phyloP scores from a whole-genome alignment of 2,888 invertebrate species.

The Ypsolopha sequella region DNA sequence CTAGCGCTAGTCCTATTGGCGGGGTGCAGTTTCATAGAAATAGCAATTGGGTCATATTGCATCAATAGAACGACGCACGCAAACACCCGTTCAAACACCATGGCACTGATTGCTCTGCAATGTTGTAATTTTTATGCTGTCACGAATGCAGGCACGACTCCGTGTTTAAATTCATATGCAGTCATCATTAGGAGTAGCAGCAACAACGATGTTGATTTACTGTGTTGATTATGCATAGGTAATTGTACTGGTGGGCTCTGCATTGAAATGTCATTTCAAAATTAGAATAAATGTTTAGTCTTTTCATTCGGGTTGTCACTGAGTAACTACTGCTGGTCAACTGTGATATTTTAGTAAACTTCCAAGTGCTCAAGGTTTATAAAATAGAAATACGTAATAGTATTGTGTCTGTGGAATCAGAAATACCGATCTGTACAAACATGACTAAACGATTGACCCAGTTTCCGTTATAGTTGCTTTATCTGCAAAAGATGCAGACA shows the following conservation, averaged over 20 bases:
- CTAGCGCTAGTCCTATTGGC: background rate
- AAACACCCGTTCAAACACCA: conserved; percentile 39
- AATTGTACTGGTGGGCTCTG: background rate
- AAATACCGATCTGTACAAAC: no score
- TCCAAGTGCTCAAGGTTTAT: no score
- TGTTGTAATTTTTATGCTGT: conserved; percentile 41
- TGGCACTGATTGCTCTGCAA: conserved; percentile 41
- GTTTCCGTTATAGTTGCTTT: no score
- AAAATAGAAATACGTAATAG: no score
- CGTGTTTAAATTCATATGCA: conserved; percentile 3
- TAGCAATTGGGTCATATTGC: conserved; percentile 56
- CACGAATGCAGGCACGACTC: conserved; percentile 23
- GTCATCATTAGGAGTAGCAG: background rate
- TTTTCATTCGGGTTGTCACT: no score
- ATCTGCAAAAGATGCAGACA: no score
- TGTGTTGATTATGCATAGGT: background rate
- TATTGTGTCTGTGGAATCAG: no score
- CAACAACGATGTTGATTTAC: background rate
- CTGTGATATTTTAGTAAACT: no score
- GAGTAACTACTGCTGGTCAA: no score
- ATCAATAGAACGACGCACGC: conserved; percentile 57
- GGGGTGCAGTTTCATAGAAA: conserved; percentile 33
- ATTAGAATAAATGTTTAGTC: no score
- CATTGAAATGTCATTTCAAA: background rate
- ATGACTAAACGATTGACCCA: no score